A percentile compares a stretch with the other conserved stretches of the same genome.
These are phyloP conservation scores for Gobio occitaniae DNA, from an alignment of 2,797 vertebrate genomes.

Conservation along the genomic window DNA sequence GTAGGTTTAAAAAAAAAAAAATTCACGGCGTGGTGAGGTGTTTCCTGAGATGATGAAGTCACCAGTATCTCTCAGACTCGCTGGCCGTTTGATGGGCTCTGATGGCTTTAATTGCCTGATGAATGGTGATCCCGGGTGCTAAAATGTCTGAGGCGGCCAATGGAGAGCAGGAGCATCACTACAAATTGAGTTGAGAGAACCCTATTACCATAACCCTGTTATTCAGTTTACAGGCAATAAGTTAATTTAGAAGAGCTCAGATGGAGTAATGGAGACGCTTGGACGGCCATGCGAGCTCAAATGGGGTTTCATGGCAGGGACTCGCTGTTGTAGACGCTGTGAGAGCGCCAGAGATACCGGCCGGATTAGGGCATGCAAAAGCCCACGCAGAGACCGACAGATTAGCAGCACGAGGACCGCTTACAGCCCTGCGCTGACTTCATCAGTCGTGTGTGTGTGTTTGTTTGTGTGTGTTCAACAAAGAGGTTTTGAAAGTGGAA, in stretches of 20 bases:
- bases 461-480: background rate
- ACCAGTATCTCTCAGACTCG: constrained; percentile 36
- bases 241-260: constrained; percentile 64
- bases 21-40: too few species aligned
- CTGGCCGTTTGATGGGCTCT: constrained; percentile 42
- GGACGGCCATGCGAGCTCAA: constrained; percentile 55
- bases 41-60: constrained; percentile 20
- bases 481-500: background rate
- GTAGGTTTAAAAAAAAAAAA: too few species aligned
- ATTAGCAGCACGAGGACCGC: constrained; percentile 53
- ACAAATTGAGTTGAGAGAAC: constrained; percentile 68
- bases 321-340: constrained; percentile 66
- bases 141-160: constrained; percentile 64
- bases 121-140: constrained; percentile 56
- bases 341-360: constrained; percentile 49
- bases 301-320: constrained; percentile 69
- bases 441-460: background rate
- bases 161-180: constrained; percentile 57
- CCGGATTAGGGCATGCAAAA: constrained; percentile 52
- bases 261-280: constrained; percentile 65
- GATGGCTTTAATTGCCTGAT: constrained; percentile 63
- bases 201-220: constrained; percentile 65
- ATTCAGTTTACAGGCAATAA: constrained; percentile 65
- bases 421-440: constrained; percentile 9
- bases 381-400: constrained; percentile 15